A percentile compares a stretch with the other conserved stretches of the same genome.
phyloP scores from a whole-genome alignment of 2,888 invertebrate genomes.

The Pyrocoelia pectoralis region DNA sequence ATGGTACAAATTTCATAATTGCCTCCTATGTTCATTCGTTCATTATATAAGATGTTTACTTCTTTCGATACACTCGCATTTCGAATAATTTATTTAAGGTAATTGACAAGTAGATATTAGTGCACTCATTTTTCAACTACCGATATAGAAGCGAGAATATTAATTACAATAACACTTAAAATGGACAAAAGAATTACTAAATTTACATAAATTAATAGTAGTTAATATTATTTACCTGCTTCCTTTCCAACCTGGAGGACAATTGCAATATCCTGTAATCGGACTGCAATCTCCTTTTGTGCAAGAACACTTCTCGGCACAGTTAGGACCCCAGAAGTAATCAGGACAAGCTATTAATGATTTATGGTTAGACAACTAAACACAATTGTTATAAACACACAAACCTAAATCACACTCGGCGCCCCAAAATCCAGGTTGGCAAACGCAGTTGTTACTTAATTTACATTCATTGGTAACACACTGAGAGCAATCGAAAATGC shows the following conservation, averaged over 20 bases:
- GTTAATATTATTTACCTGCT: constrained; percentile 61
- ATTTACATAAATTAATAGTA: constrained; percentile 8
- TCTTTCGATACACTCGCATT: not conserved
- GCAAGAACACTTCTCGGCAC: constrained; percentile 73
- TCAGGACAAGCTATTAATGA: constrained; percentile 27
- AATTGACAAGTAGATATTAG: no score
- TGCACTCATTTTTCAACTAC: no score
- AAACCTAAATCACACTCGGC: constrained; percentile 68
- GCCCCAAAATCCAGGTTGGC: constrained; percentile 71
- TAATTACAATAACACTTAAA: not conserved
- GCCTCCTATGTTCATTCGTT: not conserved
- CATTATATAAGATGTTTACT: constrained; percentile 11
- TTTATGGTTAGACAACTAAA: not conserved
- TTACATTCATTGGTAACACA: constrained; percentile 69
- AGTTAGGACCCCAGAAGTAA: constrained; percentile 78
- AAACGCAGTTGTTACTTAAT: constrained; percentile 65
- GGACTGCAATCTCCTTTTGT: constrained; percentile 70
- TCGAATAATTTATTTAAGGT: not conserved
- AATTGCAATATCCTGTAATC: constrained; percentile 70
- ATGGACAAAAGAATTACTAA: not conserved
- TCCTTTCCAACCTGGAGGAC: constrained; percentile 74
- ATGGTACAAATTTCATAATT: constrained; percentile 10
- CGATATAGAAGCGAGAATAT: not conserved
- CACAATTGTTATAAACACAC: constrained; percentile 26
- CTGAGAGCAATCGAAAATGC: constrained; percentile 57